A percentile compares a stretch with the other conserved stretches of the same genome.
phyloP scores from a whole-genome alignment of 2,888 invertebrate species.

The Agonopterix arenella region DNA sequence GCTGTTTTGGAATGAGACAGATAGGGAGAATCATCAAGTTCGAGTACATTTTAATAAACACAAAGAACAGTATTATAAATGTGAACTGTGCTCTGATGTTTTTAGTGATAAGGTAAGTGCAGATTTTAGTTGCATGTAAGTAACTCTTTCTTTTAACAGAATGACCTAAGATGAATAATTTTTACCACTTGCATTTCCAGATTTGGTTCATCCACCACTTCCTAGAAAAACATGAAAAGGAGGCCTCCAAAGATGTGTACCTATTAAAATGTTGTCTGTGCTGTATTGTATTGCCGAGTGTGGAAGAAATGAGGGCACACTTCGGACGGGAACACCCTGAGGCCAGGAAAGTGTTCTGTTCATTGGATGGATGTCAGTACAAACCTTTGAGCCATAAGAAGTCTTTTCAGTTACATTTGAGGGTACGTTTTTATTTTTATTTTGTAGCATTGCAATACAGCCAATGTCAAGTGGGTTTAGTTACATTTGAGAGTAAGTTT shows the following conservation, averaged over 20 bases:
- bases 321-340: slow-evolving; percentile 50
- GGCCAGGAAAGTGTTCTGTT: slow-evolving; percentile 58
- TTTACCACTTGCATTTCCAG: slow-evolving; percentile 24
- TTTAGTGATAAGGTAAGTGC: slow-evolving; percentile 65
- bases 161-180: background rate
- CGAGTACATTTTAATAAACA: slow-evolving; percentile 46
- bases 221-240: slow-evolving; percentile 37
- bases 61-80: slow-evolving; percentile 57
- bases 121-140: too few relatives aligned
- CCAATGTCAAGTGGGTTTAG: too few relatives aligned
- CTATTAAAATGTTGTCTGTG: slow-evolving; percentile 62
- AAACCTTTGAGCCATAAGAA: slow-evolving; percentile 60
- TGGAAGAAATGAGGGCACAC: slow-evolving; percentile 54
- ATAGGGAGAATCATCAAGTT: slow-evolving; percentile 62
- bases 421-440: too few relatives aligned
- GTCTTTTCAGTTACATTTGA: slow-evolving; percentile 61
- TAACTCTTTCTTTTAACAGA: too few relatives aligned
- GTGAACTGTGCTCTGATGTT: slow-evolving; percentile 46
- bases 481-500: too few relatives aligned
- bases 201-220: slow-evolving; percentile 61
- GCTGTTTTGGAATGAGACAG: slow-evolving; percentile 70
- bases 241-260: slow-evolving; percentile 23
- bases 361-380: slow-evolving; percentile 50
- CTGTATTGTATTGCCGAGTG: slow-evolving; percentile 37
- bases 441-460: too few relatives aligned